These are phyloP conservation scores for Paradisaea rubra DNA, from an alignment of 2,113 vertebrate genomes.

Conservation along the genomic window DNA sequence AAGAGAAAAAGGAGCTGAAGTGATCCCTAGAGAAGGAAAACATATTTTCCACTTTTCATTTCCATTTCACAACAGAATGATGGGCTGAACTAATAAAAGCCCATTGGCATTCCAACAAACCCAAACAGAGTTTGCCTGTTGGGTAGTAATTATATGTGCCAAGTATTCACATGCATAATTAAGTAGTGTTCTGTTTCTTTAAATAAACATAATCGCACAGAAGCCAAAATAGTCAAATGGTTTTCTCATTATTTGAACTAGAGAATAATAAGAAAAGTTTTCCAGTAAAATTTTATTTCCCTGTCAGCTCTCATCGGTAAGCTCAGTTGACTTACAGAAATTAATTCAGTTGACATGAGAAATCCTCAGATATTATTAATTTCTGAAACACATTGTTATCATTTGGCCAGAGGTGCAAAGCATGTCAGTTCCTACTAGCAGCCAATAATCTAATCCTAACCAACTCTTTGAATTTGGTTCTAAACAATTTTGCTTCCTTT, in stretches of 20 bases:
- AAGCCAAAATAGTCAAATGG: not conserved
- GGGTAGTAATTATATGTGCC: slow-evolving; percentile 18
- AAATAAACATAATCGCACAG: not conserved
- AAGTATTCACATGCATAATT: slow-evolving; percentile 34
- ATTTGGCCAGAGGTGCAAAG: not conserved
- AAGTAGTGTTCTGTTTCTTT: slow-evolving; percentile 27
- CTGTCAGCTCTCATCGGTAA: not conserved
- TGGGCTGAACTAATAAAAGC: slow-evolving; percentile 44
- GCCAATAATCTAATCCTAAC: not conserved
- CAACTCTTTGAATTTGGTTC: not conserved
- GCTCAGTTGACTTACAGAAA: not conserved
- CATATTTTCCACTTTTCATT: slow-evolving; percentile 59
- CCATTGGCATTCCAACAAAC: slow-evolving; percentile 30
- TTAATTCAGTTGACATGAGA: not conserved
- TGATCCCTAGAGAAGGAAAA: slow-evolving; percentile 54
- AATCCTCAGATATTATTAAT: not conserved
- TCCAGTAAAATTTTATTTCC: not conserved
- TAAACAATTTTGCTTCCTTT: not conserved
- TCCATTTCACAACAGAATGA: slow-evolving; percentile 33
- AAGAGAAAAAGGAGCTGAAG: slow-evolving; percentile 41
- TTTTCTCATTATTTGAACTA: not conserved
- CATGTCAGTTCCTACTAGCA: not conserved
- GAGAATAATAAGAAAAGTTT: not conserved
- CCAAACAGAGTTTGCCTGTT: slow-evolving; percentile 35
- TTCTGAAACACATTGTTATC: not conserved